phyloP scores from a whole-genome alignment of 2,113 vertebrate genomes.

The Eulacestoma nigropectus region DNA sequence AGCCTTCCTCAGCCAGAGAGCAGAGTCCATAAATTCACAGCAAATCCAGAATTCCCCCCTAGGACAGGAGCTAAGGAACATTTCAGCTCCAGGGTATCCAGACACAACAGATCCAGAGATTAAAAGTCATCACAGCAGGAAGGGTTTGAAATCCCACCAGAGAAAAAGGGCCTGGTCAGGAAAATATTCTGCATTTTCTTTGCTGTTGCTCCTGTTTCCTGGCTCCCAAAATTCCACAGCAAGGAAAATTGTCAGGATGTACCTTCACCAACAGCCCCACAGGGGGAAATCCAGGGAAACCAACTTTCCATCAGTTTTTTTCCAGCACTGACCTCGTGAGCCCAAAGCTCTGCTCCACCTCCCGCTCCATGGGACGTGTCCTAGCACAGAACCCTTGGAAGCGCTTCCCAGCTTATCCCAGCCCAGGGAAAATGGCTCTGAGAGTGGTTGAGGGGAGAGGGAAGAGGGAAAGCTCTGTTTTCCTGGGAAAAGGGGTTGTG shows the following conservation, averaged over 20 bases:
- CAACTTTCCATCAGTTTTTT: not conserved
- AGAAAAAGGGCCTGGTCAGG: not conserved
- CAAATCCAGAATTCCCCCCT: not conserved
- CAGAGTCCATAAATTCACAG: not conserved
- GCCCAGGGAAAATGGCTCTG: accelerated
- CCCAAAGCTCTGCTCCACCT: not conserved
- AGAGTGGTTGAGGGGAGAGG: accelerated
- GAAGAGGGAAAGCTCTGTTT: not conserved
- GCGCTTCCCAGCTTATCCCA: not conserved
- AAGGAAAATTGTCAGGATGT: not conserved
- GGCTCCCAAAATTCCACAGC: not conserved
- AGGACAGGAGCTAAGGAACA: not conserved
- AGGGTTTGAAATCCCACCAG: not conserved
- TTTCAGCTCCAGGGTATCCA: not conserved
- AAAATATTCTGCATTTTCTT: not conserved
- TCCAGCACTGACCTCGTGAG: not conserved
- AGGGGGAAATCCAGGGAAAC: not conserved
- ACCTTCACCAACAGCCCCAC: not conserved
- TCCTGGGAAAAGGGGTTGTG: not conserved
- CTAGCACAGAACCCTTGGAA: not conserved
- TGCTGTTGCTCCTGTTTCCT: not conserved
- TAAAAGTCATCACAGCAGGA: not conserved
- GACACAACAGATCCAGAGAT: not conserved
- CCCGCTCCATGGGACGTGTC: accelerated
- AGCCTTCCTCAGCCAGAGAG: not conserved